Conservation (phyloP, 1,140 invertebrate genomes). For the Brachionus manjavacas region DNA sequence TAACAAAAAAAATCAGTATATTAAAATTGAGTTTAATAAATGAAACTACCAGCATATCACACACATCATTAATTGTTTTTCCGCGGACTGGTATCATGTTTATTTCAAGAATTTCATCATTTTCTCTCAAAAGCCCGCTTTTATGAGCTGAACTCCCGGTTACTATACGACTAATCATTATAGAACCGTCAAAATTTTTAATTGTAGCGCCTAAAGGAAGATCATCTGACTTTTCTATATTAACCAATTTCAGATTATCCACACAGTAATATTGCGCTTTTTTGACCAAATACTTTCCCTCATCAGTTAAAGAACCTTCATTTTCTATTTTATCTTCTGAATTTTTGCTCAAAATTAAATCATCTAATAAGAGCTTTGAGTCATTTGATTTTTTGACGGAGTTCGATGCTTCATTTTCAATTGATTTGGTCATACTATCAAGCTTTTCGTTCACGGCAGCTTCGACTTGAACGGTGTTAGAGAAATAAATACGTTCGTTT, state of each 20-base stretch:
- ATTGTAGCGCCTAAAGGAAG: slow-evolving; percentile 71
- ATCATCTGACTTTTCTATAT: slow-evolving; percentile 85
- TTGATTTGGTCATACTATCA: neutral
- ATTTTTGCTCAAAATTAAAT: neutral
- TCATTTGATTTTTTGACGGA: neutral
- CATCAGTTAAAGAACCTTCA: slow-evolving; percentile 45
- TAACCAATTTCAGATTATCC: slow-evolving; percentile 87
- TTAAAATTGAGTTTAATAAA: neutral
- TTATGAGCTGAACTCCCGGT: slow-evolving; percentile 89
- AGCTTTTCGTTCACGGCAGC: neutral
- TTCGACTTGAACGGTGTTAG: neutral
- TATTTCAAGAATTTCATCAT: slow-evolving; percentile 92
- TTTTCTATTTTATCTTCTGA: slow-evolving; percentile 49
- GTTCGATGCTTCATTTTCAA: neutral
- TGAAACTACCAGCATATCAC: slow-evolving; percentile 71
- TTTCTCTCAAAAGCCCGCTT: slow-evolving; percentile 80
- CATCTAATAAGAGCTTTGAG: slow-evolving; percentile 8
- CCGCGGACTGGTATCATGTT: slow-evolving; percentile 91
- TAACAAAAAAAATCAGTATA: neutral
- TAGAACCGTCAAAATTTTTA: slow-evolving; percentile 68
- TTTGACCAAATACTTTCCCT: slow-evolving; percentile 50
- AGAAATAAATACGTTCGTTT: neutral
- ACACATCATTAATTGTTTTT: slow-evolving; percentile 93
- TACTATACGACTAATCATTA: slow-evolving; percentile 89
- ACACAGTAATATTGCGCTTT: slow-evolving; percentile 60